These are phyloP conservation scores for Selene dorsalis DNA, from an alignment of 2,797 vertebrate genomes.

Conservation along the genomic window DNA sequence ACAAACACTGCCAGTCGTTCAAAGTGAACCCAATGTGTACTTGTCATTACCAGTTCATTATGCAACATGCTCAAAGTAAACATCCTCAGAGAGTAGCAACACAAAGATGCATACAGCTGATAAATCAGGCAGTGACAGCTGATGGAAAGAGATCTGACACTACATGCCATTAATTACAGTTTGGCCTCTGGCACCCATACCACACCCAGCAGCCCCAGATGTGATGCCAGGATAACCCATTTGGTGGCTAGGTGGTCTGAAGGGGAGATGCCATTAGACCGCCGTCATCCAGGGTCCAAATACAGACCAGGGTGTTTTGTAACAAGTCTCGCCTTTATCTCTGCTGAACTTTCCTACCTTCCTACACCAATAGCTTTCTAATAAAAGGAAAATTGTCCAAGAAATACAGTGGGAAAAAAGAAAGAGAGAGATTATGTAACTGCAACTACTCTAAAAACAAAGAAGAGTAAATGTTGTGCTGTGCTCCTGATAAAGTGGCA, in stretches of 20 bases:
- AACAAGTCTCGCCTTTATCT: slow-evolving; percentile 28
- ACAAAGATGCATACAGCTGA: slow-evolving; percentile 19
- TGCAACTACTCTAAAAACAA: slow-evolving; percentile 43
- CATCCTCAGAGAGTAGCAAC: slow-evolving; percentile 11
- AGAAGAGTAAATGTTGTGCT: slow-evolving; percentile 50
- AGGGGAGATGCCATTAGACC: slow-evolving; percentile 28
- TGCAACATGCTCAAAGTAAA: slow-evolving; percentile 31
- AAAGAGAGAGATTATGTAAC: slow-evolving; percentile 54
- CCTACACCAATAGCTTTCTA: slow-evolving; percentile 18
- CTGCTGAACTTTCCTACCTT: slow-evolving; percentile 37
- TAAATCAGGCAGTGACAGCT: slow-evolving; percentile 37
- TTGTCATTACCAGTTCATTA: slow-evolving; percentile 2
- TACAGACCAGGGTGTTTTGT: slow-evolving; percentile 31
- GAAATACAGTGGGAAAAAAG: slow-evolving; percentile 2
- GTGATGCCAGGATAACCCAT: slow-evolving; percentile 50
- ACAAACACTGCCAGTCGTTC: not conserved
- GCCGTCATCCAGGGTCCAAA: slow-evolving; percentile 24
- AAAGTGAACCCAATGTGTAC: not conserved
- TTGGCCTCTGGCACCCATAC: slow-evolving; percentile 43
- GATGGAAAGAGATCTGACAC: slow-evolving; percentile 42
- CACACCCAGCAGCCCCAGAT: slow-evolving; percentile 43
- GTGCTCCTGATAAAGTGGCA: slow-evolving; percentile 60
- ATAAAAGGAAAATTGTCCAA: slow-evolving; percentile 11
- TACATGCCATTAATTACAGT: slow-evolving; percentile 49
- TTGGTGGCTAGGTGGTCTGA: slow-evolving; percentile 38